Evolutionary conservation across 2,113 vertebrate species (phyloP).

Genomic region (Pteruthius melanotis): DNA sequence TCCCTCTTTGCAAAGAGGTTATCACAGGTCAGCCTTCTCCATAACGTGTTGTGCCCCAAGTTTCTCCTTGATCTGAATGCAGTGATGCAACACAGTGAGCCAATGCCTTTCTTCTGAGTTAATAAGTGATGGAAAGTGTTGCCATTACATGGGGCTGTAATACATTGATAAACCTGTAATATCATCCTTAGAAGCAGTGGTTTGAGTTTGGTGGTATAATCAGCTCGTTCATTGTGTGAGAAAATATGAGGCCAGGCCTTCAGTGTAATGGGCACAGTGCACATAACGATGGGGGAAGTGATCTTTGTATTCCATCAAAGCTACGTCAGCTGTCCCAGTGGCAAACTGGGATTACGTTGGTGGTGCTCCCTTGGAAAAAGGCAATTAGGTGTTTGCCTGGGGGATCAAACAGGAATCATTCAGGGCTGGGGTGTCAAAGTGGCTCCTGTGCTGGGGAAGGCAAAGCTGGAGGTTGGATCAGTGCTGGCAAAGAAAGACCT

Average conservation of each 20-base stretch:
- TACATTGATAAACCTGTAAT: not conserved
- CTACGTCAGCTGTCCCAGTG: not conserved
- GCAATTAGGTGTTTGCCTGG: not conserved
- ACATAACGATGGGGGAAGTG: accelerated
- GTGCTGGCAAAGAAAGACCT: not conserved
- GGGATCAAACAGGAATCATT: not conserved
- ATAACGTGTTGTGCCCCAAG: not conserved
- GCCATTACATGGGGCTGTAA: not conserved
- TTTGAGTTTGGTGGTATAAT: not conserved
- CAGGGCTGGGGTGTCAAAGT: not conserved
- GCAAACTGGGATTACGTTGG: not conserved
- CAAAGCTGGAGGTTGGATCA: not conserved
- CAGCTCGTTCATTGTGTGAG: not conserved
- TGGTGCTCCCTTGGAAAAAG: not conserved
- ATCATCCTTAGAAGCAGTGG: not conserved
- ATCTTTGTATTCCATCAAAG: not conserved
- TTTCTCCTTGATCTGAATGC: not conserved
- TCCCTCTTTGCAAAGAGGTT: not conserved
- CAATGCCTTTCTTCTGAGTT: not conserved
- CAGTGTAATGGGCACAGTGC: not conserved
- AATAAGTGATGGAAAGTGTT: not conserved
- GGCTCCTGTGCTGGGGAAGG: not conserved
- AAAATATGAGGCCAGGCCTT: not conserved
- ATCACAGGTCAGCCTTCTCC: not conserved
- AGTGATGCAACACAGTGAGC: not conserved